Evolutionary conservation across 2,888 invertebrate genomes (phyloP), one percentile per base, ranked within the genome.

Genomic region (Lasioglossum pauxillum): DNA sequence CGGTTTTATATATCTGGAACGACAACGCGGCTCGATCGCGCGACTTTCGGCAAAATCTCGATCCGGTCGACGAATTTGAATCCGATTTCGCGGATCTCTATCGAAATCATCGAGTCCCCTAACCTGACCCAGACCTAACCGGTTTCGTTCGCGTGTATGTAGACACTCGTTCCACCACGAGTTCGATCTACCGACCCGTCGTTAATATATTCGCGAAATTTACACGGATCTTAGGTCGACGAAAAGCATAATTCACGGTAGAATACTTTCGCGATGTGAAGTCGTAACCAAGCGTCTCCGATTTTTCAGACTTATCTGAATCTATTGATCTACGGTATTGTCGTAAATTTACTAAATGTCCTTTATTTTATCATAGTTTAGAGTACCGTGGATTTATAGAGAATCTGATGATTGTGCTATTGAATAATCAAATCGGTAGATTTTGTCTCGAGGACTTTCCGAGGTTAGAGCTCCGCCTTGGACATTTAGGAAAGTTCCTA

Each of bases 1-100:
- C 89, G 88, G 89, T 88, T 90, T 86, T 90, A 87, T 90, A 87
- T 92, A 93, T 93, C 91, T 91, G 71, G 88, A 90, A 91, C 89
- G 87, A 89, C 88, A 87, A 35, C 78, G 83, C 84, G 87, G 73
- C 74, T 81, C 64, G 84, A 64, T 78, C 60, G 80, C 84, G 44
- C 78, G 75, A 83, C 82, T 88, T 88, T 90, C 57, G 82, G 27
- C 78, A 41, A 77, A 80, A 75, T 75, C 35, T 57, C 31, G n/a
- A 71, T 49, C 46, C 44, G 8, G 19, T 14, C 35, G 41, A n/a
- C 14, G 41, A 78, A 82, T 49, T 38, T 12, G 27, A 53, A 76
- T 79, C 46, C 19, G 64, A 31, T 23, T 46, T 7, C 46, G 10
- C n/a, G 31, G 16, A 12, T 60, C 46, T 31, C 60, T 60, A 44